Base-by-base conservation (phyloP, 2,797 vertebrate species). In the Eulemur coronatus region DNA sequence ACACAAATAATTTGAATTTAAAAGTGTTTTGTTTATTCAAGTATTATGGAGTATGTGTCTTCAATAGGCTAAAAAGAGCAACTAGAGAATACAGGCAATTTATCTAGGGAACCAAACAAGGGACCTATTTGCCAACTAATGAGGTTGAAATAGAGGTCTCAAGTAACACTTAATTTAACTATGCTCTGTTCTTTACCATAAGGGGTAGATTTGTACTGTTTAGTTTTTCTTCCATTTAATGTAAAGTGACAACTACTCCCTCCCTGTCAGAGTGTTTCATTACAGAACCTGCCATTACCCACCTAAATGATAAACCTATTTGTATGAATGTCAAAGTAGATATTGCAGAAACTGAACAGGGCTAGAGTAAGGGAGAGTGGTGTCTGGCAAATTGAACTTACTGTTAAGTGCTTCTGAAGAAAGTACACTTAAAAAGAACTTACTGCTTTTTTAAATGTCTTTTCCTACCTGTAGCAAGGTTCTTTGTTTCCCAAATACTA, bases 131-230 rank as follows among this genome's bases (percentile, higher is more conserved):
- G 30, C 24, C 65, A 95, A 43, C 35, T 87, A 86, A 91, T 89
- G 28, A 91, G 35, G 50, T 75, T 86, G 35, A 84, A 52, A 84
- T 86, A 86, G 95, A 96, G 50, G n/a, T 72, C 57, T 97, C 52
- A 87, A 89, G 63, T 55, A 95, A 94, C 63, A 63, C 55, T 89
- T 96, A 41, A 91, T 86, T 89, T 93, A 86, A 80, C 69, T 84
- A 76, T 76, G 87, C 3, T 84, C 57, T 89, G 20, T 86, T 95
- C 59, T 91, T 70, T 80, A 48, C 61, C 35, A 95, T 76, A 91
- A 91, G 22, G 61, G 43, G 26, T 35, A 91, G 24, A 89, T 75
- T 50, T 95, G 52, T 86, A 86, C 24, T 48, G n/a, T 69, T 78
- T 57, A 57, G 17, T 38, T 94, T 72, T 88, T 84, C 20, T 93